phyloP scores from a whole-genome alignment of 2,113 vertebrate species.

The Oryzias melastigma region DNA sequence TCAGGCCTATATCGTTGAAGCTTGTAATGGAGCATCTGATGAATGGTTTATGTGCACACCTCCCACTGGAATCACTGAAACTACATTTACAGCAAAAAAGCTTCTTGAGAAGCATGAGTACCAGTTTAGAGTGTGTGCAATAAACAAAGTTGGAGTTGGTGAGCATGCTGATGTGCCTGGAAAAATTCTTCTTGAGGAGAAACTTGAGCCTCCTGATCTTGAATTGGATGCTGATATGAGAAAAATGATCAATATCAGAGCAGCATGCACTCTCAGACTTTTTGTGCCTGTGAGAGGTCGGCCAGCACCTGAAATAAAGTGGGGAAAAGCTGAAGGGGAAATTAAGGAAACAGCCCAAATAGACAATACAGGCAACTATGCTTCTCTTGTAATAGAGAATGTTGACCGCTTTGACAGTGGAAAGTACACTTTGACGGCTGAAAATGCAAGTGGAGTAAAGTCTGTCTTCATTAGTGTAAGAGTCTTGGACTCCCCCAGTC shows the following conservation, averaged over 20 bases:
- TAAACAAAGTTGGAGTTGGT: constrained; percentile 95
- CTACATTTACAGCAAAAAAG: constrained; percentile 86
- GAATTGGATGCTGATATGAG: constrained; percentile 94
- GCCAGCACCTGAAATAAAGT: constrained; percentile 95
- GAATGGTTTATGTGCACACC: constrained; percentile 96
- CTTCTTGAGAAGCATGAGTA: constrained; percentile 94
- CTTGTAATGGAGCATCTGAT: constrained; percentile 82
- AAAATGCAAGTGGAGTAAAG: constrained; percentile 93
- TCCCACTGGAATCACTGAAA: constrained; percentile 87
- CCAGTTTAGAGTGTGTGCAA: constrained; percentile 93
- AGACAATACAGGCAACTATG: constrained; percentile 91
- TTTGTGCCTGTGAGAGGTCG: constrained; percentile 95
- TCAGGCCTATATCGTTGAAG: constrained; percentile 95
- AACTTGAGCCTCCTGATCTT: constrained; percentile 93
- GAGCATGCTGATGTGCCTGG: constrained; percentile 91
- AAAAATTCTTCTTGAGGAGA: constrained; percentile 88
- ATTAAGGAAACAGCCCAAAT: constrained; percentile 91
- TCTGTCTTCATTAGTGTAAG: constrained; percentile 94
- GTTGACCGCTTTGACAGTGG: constrained; percentile 95
- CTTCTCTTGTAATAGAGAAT: constrained; percentile 93
- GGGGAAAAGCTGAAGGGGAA: constrained; percentile 91
- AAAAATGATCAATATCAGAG: constrained; percentile 93
- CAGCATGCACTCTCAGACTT: constrained; percentile 90
- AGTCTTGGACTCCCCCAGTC: constrained; percentile 94
- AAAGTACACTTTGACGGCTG: constrained; percentile 91